phyloP scores from a whole-genome alignment of 2,113 vertebrate species.

The Hippocampus guttulatus region DNA sequence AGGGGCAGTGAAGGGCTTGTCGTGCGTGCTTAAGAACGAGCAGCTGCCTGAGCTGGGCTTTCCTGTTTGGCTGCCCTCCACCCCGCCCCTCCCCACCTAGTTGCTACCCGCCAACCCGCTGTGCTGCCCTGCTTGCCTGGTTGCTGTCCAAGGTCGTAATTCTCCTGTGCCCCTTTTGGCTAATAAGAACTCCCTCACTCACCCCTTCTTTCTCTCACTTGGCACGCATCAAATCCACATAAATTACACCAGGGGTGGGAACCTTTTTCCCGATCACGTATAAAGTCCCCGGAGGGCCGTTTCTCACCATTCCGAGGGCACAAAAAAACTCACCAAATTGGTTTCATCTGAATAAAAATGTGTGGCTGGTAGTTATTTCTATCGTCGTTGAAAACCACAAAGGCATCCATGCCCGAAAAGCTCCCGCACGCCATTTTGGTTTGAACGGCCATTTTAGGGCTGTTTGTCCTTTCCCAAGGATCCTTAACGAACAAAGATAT shows the following conservation, averaged over 20 bases:
- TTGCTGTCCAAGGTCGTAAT: conserved; percentile 50
- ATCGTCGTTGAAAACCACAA: background rate
- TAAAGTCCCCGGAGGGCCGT: background rate
- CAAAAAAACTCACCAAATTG: background rate
- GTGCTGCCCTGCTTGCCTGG: conserved; percentile 38
- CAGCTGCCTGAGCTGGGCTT: conserved; percentile 48
- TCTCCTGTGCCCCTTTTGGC: conserved; percentile 30
- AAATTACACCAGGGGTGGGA: background rate
- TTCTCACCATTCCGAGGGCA: background rate
- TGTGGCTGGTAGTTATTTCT: background rate
- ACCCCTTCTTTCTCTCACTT: background rate
- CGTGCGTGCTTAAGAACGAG: conserved; percentile 40
- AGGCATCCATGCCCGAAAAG: background rate
- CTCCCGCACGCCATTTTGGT: background rate
- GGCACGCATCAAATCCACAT: conserved; percentile 17
- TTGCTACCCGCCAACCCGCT: conserved; percentile 29
- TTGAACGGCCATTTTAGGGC: background rate
- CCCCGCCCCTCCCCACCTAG: conserved; percentile 19
- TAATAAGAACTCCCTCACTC: background rate
- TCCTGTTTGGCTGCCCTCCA: conserved; percentile 50
- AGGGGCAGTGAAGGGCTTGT: conserved; percentile 48
- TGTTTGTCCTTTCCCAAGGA: background rate
- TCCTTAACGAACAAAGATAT: background rate
- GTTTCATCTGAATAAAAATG: background rate
- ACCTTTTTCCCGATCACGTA: background rate